Conservation (phyloP, 2,888 invertebrate genomes). For the Bellardia pandia region DNA sequence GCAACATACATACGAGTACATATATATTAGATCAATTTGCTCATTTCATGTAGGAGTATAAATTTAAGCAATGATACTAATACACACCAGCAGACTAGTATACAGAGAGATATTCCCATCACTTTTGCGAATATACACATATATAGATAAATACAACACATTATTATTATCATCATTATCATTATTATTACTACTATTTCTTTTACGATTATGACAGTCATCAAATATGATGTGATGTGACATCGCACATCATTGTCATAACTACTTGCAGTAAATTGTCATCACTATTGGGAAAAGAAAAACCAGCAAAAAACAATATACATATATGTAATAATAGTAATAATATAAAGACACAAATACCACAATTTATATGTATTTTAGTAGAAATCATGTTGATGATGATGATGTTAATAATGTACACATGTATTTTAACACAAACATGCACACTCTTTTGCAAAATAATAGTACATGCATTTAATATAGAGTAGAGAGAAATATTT, state of each 20-base stretch:
- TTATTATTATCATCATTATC: slow-evolving; percentile 49
- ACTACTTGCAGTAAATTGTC: slow-evolving; percentile 42
- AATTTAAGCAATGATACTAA: not conserved
- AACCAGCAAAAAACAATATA: not conserved
- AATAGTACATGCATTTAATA: not conserved
- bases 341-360: slow-evolving; percentile 23
- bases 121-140: not conserved
- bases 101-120: not conserved
- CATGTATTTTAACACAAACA: not conserved
- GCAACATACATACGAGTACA: not conserved
- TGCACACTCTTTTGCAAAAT: not conserved
- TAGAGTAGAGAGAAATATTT: slow-evolving; percentile 1
- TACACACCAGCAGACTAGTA: not conserved
- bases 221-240: slow-evolving; percentile 61
- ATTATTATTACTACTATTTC: slow-evolving; percentile 43
- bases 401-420: slow-evolving; percentile 30
- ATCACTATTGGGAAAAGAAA: slow-evolving; percentile 22
- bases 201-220: slow-evolving; percentile 68
- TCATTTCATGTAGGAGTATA: slow-evolving; percentile 29
- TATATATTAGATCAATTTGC: slow-evolving; percentile 45
- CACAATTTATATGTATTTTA: slow-evolving; percentile 59
- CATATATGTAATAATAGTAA: too few relatives aligned
- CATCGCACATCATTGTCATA: slow-evolving; percentile 63
- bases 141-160: not conserved
- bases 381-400: not conserved